phyloP scores from a whole-genome alignment of 2,888 invertebrate genomes.

The Agriopis marginaria region DNA sequence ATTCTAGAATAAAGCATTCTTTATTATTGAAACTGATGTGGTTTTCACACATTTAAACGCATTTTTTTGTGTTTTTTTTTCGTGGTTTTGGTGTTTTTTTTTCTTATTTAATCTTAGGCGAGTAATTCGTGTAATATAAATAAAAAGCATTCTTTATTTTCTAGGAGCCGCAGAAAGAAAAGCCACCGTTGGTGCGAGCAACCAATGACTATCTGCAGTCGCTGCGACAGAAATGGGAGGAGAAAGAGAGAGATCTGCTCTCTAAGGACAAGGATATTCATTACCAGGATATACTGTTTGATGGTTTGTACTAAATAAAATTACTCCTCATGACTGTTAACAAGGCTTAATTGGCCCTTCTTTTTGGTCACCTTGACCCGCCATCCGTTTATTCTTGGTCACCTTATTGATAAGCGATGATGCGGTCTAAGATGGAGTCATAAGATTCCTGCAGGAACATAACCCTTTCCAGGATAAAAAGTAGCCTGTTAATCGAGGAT shows the following conservation, averaged over 20 bases:
- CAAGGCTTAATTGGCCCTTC: too few species aligned
- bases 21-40: too few species aligned
- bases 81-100: too few species aligned
- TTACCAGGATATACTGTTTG: slow-evolving; percentile 96
- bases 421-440: neutral
- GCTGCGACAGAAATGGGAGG: slow-evolving; percentile 94
- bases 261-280: slow-evolving; percentile 91
- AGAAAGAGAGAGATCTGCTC: slow-evolving; percentile 91
- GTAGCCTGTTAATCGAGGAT: too few species aligned
- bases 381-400: too few species aligned
- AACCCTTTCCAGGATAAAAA: too few species aligned
- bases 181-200: slow-evolving; percentile 88
- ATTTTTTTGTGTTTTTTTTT: too few species aligned
- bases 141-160: slow-evolving; percentile 11
- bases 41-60: too few species aligned
- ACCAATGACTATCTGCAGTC: slow-evolving; percentile 86
- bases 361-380: too few species aligned
- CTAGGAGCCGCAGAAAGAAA: slow-evolving; percentile 64
- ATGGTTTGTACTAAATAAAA: slow-evolving; percentile 87
- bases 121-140: neutral
- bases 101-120: too few species aligned
- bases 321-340: too few species aligned
- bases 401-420: neutral
- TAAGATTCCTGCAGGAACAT: too few species aligned
- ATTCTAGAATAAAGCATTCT: neutral